A percentile compares a stretch with the other conserved stretches of the same genome.
Evolutionary conservation across 2,797 vertebrate genomes (phyloP).

Genomic region (Thripadectes ignobilis): DNA sequence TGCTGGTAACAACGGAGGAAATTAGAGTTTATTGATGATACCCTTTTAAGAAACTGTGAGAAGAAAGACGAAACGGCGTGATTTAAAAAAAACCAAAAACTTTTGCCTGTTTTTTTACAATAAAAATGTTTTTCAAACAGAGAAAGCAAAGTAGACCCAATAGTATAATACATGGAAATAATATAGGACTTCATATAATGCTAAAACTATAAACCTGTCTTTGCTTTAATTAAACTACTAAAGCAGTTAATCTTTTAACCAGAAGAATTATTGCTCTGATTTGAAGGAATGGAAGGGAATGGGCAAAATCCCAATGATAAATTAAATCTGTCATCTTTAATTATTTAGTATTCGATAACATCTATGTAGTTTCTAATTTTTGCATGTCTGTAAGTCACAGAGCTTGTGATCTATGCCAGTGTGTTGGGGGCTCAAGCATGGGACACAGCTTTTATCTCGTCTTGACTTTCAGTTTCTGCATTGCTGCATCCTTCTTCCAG

Average conservation of each 20-base stretch:
- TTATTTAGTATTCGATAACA: conserved; percentile 16
- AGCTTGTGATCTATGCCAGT: not conserved
- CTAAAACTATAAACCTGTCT: conserved; percentile 41
- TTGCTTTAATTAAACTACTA: conserved; percentile 46
- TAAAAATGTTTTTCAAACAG: not conserved
- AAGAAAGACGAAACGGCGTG: not conserved
- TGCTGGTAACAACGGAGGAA: not conserved
- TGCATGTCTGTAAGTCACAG: not conserved
- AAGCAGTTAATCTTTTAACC: conserved; percentile 14
- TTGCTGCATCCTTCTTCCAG: not conserved
- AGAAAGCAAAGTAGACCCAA: not conserved
- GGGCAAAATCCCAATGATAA: not conserved
- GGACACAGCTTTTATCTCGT: not conserved
- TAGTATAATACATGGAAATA: not conserved
- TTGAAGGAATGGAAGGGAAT: not conserved
- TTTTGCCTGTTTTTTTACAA: not conserved
- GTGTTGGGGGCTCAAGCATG: not conserved
- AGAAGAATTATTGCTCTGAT: conserved; percentile 16
- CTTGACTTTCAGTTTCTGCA: not conserved
- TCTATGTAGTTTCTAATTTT: not conserved
- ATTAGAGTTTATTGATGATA: not conserved
- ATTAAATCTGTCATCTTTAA: not conserved
- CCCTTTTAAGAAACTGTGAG: not conserved
- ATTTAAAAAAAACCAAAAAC: not conserved
- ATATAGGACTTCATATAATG: not conserved